These are phyloP conservation scores for Tridacna gigas DNA, from an alignment of 2,888 invertebrate species.

Conservation along the genomic window DNA sequence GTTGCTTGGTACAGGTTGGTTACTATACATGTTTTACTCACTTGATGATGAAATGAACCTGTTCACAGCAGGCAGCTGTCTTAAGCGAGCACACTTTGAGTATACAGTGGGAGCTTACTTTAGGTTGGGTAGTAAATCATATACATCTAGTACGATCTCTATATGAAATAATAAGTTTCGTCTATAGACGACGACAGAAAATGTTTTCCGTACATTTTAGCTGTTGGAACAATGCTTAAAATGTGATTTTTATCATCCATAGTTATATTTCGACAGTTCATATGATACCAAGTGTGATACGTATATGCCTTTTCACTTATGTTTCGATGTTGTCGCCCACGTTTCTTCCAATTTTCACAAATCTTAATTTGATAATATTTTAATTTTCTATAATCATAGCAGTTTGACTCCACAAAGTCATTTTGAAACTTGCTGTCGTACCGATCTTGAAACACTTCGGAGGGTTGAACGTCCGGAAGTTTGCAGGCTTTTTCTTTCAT, in stretches of 20 bases:
- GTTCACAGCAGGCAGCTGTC: no score
- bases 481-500: conserved; percentile 6
- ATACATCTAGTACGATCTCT: no score
- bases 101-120: no score
- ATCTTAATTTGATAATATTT: background rate
- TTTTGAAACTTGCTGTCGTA: background rate
- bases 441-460: background rate
- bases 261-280: background rate
- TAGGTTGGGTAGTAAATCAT: no score
- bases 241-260: background rate
- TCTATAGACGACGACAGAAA: background rate
- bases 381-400: background rate
- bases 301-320: background rate
- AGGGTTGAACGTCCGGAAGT: background rate
- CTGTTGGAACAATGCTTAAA: background rate
- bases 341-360: background rate
- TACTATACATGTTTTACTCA: no score
- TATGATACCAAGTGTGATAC: conserved; percentile 10
- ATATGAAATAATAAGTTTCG: background rate
- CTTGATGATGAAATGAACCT: no score
- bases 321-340: background rate
- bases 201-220: background rate
- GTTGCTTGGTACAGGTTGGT: no score
- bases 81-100: no score
- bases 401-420: background rate